A percentile compares a stretch with the other conserved stretches of the same genome.
Conservation (phyloP, 2,797 vertebrate genomes). For the Gymnopithys bicolor region DNA sequence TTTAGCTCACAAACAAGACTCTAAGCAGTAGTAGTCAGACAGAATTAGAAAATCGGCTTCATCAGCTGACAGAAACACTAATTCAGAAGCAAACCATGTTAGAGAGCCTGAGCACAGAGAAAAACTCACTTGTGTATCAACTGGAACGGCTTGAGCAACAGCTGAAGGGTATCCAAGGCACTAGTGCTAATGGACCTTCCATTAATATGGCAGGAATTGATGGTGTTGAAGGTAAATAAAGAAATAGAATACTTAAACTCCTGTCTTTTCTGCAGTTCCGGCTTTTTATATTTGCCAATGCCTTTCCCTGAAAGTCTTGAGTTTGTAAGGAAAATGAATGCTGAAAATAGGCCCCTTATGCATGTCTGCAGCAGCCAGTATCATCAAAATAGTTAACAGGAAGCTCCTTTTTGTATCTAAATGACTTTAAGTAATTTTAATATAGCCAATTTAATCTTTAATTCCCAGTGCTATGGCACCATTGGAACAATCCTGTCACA, state of each 20-base stretch:
- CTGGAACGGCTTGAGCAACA: slow-evolving; percentile 94
- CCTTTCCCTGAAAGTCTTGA: background rate
- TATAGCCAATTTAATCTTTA: background rate
- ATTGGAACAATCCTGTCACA: background rate
- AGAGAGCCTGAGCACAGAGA: slow-evolving; percentile 95
- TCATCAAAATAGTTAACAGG: background rate
- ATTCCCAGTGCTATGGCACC: background rate
- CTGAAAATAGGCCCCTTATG: background rate
- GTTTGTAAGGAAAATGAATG: background rate
- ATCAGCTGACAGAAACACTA: slow-evolving; percentile 96
- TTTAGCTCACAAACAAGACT: slow-evolving; percentile 94
- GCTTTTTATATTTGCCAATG: background rate
- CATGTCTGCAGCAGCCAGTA: background rate
- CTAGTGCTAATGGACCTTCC: slow-evolving; percentile 78
- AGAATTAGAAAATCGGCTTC: slow-evolving; percentile 93
- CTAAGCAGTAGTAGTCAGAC: slow-evolving; percentile 91
- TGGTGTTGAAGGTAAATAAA: slow-evolving; percentile 81
- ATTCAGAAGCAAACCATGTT: slow-evolving; percentile 99
- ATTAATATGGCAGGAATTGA: slow-evolving; percentile 92
- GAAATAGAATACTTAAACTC: background rate
- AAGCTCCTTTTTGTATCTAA: background rate
- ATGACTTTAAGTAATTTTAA: background rate
- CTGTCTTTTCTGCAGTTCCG: background rate
- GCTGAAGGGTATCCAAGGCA: slow-evolving; percentile 84
- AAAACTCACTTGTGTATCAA: slow-evolving; percentile 94